A percentile compares a stretch with the other conserved stretches of the same genome.
phyloP scores from a whole-genome alignment of 2,113 vertebrate genomes.

The Odocoileus virginianus region DNA sequence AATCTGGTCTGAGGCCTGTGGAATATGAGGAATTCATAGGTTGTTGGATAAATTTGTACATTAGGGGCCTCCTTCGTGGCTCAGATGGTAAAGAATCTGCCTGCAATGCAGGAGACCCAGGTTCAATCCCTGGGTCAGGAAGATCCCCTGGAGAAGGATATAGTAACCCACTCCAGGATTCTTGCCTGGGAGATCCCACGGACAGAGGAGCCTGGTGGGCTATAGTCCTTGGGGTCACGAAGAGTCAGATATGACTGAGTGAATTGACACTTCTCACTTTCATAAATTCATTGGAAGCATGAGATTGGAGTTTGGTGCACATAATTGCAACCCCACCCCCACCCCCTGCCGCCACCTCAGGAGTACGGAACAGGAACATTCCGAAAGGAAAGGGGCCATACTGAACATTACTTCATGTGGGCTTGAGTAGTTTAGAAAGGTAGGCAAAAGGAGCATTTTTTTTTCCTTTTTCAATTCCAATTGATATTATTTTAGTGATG shows the following conservation, averaged over 20 bases:
- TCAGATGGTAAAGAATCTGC: neutral
- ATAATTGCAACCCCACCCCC: fast-evolving
- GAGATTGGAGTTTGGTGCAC: neutral
- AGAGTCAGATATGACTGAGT: neutral
- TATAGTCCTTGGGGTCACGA: neutral
- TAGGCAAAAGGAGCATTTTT: neutral
- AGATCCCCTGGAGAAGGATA: neutral
- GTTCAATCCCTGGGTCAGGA: neutral
- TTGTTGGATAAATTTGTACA: neutral
- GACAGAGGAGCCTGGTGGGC: neutral
- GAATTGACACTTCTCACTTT: neutral
- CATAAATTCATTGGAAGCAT: neutral
- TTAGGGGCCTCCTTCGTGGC: neutral
- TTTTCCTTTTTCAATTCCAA: neutral
- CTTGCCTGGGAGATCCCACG: neutral
- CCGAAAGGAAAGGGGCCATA: neutral
- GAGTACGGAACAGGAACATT: fast-evolving
- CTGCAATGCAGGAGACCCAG: neutral
- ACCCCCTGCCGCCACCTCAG: fast-evolving
- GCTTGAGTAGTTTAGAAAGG: neutral
- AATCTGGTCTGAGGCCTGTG: neutral
- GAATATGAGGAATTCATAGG: neutral
- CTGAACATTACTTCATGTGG: neutral
- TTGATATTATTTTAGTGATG: neutral
- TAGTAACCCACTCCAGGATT: neutral